A percentile compares a stretch with the other conserved stretches of the same genome.
Conservation (phyloP, 2,113 vertebrate genomes). For the Pontoporia blainvillei region DNA sequence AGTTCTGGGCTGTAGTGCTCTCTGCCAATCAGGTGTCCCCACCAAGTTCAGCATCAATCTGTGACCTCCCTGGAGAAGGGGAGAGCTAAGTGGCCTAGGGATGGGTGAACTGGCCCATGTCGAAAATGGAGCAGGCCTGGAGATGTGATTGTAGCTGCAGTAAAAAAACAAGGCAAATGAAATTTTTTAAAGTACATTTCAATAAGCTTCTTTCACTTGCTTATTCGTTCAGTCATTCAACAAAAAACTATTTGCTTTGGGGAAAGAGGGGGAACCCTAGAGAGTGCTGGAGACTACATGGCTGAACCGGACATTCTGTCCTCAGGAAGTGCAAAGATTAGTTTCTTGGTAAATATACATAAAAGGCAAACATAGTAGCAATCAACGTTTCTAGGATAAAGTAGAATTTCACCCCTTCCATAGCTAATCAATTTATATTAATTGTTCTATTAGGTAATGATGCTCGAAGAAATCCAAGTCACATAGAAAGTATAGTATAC, state of each 20-base stretch:
- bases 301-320: neutral
- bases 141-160: neutral
- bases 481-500: neutral
- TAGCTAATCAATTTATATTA: neutral
- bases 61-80: neutral
- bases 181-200: neutral
- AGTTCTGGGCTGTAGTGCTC: neutral
- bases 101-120: neutral
- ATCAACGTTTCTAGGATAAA: neutral
- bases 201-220: neutral
- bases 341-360: neutral
- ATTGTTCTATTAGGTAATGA: neutral
- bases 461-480: neutral
- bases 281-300: neutral
- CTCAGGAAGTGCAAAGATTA: neutral
- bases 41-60: neutral
- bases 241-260: neutral
- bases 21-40: neutral
- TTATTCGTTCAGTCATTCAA: neutral
- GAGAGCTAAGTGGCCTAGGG: neutral
- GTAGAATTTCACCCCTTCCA: neutral
- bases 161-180: neutral
- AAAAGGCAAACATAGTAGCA: neutral
- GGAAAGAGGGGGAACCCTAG: rapidly evolving
- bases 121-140: neutral